Evolutionary conservation across 1,140 invertebrate genomes (phyloP).

Genomic region (Spodoptera litura): DNA sequence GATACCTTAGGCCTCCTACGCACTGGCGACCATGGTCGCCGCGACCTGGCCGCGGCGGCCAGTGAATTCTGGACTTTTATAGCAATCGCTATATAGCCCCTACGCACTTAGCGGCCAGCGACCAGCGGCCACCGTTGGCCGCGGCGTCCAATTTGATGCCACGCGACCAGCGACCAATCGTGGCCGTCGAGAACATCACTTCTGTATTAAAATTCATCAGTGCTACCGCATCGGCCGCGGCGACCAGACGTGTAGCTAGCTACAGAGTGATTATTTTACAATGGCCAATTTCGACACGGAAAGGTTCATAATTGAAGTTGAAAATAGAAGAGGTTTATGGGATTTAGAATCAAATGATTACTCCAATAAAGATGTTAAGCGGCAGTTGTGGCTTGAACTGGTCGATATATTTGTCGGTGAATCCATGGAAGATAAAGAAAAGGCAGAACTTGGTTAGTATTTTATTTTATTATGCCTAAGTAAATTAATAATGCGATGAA

Average conservation of each 20-base stretch:
- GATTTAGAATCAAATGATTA: no score
- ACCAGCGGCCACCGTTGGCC: slow-evolving; percentile 41
- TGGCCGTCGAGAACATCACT: slow-evolving; percentile 4
- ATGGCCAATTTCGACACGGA: slow-evolving; percentile 12
- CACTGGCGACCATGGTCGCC: no score
- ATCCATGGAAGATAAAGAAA: no score
- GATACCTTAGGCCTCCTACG: neutral
- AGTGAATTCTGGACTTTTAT: no score
- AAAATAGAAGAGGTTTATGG: neutral
- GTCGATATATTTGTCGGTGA: no score
- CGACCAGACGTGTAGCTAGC: slow-evolving; percentile 11
- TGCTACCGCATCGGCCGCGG: slow-evolving; percentile 11
- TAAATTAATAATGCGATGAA: no score
- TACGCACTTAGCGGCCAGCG: slow-evolving; percentile 44
- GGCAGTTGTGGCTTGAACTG: no score
- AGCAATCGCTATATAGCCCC: neutral
- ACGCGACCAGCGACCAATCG: slow-evolving; percentile 3
- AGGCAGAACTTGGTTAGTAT: no score
- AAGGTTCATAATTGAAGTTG: slow-evolving; percentile 13
- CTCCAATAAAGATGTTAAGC: no score
- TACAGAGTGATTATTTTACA: slow-evolving; percentile 13
- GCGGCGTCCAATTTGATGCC: slow-evolving; percentile 43
- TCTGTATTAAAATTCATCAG: slow-evolving; percentile 10
- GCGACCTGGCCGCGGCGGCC: no score
- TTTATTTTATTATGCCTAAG: no score